Percentiles rank a stretch among this genome's conserved stretches.
Evolutionary conservation across 35 echinoderm and acorn worm genomes (phyloP).

Genomic region (Apostichopus californicus): DNA sequence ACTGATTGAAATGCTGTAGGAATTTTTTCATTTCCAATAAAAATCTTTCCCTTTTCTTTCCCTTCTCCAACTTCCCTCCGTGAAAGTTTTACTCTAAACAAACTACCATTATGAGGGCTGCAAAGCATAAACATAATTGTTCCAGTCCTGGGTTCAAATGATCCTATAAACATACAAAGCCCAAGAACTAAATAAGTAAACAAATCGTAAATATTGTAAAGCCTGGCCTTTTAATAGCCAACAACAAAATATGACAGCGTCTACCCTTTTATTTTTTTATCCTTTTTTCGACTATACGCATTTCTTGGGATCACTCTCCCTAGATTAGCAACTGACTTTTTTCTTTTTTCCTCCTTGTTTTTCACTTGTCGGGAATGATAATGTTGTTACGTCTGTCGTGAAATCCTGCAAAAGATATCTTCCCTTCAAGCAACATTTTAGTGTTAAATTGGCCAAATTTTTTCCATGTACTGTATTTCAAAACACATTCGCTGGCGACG

Average conservation of each 20-base stretch:
- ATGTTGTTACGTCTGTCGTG: too few species aligned
- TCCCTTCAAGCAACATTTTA: too few species aligned
- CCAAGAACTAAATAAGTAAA: constrained; percentile 45
- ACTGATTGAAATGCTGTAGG: constrained; percentile 48
- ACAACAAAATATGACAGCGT: constrained; percentile 59
- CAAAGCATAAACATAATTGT: constrained; percentile 62
- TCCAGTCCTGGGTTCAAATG: constrained; percentile 24
- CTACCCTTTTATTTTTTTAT: not conserved
- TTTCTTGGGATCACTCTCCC: not conserved
- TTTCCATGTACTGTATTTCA: too few species aligned
- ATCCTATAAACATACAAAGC: constrained; percentile 53
- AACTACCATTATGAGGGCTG: constrained; percentile 52
- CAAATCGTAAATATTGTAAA: constrained; percentile 58
- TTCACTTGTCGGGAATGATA: too few species aligned
- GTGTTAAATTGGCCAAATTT: too few species aligned
- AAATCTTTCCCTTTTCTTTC: not conserved
- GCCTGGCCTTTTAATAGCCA: constrained; percentile 45
- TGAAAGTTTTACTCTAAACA: constrained; percentile 64
- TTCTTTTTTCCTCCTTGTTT: not conserved
- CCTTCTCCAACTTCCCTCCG: not conserved
- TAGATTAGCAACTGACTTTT: not conserved
- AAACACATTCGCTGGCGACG: too few species aligned
- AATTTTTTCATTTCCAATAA: constrained; percentile 58
- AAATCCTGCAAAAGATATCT: too few species aligned
- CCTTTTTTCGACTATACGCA: not conserved